Base-by-base conservation (phyloP, 2,888 invertebrate species). In the Bombylius discolor region DNA sequence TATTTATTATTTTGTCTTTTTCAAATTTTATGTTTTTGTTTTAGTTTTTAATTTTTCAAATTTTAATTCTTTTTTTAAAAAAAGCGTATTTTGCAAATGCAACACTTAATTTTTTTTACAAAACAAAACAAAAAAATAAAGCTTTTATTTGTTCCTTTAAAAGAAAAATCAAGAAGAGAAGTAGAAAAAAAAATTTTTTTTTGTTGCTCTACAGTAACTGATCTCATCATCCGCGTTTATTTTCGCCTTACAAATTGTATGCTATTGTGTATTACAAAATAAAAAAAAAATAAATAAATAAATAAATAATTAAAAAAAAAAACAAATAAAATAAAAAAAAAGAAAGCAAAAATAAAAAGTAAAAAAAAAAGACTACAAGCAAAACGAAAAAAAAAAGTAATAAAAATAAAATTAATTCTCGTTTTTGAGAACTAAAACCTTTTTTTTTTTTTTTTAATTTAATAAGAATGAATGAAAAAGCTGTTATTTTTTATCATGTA, bases 141-240 rank as follows among this genome's bases (percentile, higher is more conserved):
- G 8, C 39, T 39, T 39, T 39, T 39, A 39, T 39, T 39, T 39
- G 46, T 46, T 46, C 7, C 14, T 36, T 34, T 50, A n/a, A 12
- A 51, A 42, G 5, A n/a, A 32, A 54, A 14, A 45, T 32, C 14
- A 33, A 49, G 50, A 34, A 50, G 36, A 49, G 9, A 49, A 52
- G 52, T 45, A 52, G 13, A 36, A 36, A n/a, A 49, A 49, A n/a
- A 34, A 47, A 47, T 9, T 47, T 45, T 5, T 7, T 42, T 42
- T 62, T 63, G 23, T 23, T 66, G 65, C 66, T 68, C 65, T 65
- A 54, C 57, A 60, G 57, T 60, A 66, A 69, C 70, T 73, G 73
- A 72, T 73, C 71, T 73, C 71, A 73, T 72, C 72, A 73, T 73
- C 71, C 71, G 67, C 68, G 72, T 70, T 72, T 72, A 70, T 71